These are phyloP conservation scores for Apaloderma vittatum DNA, from an alignment of 2,113 vertebrate genomes.

Conservation along the genomic window DNA sequence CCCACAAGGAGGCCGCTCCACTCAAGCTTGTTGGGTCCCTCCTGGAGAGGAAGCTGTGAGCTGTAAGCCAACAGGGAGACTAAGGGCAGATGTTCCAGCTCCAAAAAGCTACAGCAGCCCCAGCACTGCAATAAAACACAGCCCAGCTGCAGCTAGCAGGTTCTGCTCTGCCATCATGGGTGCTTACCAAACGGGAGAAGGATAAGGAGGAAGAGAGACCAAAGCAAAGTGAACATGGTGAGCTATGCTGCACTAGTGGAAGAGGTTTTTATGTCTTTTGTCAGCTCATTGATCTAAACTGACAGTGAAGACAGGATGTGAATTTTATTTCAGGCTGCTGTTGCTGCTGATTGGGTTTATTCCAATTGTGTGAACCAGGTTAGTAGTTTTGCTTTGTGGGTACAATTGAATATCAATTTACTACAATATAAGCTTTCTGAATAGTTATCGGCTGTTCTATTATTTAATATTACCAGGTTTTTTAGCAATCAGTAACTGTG, in stretches of 20 bases:
- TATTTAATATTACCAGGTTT: not conserved
- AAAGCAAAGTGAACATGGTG: accelerated
- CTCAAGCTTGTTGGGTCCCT: accelerated
- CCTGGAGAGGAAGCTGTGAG: accelerated
- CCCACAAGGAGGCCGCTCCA: too few species aligned
- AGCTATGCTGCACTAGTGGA: not conserved
- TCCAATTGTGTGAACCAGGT: not conserved
- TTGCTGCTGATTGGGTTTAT: accelerated
- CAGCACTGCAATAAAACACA: too few species aligned
- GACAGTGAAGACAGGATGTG: not conserved
- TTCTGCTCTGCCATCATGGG: not conserved
- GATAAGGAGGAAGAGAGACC: not conserved
- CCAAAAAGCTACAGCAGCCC: not conserved
- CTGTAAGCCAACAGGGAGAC: not conserved
- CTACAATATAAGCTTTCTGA: not conserved
- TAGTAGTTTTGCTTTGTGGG: not conserved
- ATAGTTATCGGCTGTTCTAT: not conserved
- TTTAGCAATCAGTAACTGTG: not conserved
- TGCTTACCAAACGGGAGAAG: not conserved
- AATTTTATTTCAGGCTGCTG: not conserved
- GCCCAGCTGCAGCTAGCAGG: not conserved
- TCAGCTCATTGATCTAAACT: not conserved
- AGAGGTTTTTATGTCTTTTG: not conserved
- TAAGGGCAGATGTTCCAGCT: not conserved
- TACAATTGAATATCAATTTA: not conserved